Base-by-base conservation (phyloP, 2,888 invertebrate genomes). In the Lysandra bellargus region DNA sequence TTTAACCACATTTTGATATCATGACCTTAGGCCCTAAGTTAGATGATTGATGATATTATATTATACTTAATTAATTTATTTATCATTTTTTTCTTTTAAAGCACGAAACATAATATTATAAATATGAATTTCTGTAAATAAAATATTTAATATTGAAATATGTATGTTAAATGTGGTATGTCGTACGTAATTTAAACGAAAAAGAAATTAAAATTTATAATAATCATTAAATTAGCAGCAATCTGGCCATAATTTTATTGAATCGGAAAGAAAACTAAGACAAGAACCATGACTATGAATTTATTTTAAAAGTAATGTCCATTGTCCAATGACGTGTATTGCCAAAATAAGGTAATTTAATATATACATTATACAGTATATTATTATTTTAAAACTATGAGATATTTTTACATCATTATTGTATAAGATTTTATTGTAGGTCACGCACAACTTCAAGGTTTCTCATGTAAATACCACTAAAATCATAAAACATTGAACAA, bases 51-150 rank as follows among this genome's bases (percentile, higher is more conserved):
- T 49, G 49, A 49, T 49, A 49, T 49, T 49, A 12, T 49, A 23
- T 61, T 61, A 60, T 61, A 23, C 9, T 23, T 23, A 23, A 2
- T 61, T 23, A 9, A 2, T 9, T 30, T 30, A 64, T 64, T 12
- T 64, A 64, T 9, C 3, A 30, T 23, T 12, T 64, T 64, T 64
- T 64, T 23, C 44, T 44, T 44, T 49, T 33, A 64, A 69, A 37
- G 69, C 37, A 69, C 69, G 37, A 69, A 69, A 33, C 37, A 37
- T 37, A 30, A 64, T 64, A 69, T 37, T 69, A 14, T 69, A 69
- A 69, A 33, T 69, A 6, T 40, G 6, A 40, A 64, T 33, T 33
- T 17, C 69, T 69, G 69, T 69, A 33, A 33, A 69, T 33, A 69
- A 37, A 23, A 23, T 23, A 23, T 23, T 23, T 23, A 23, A 14